Evolutionary conservation across 2,797 vertebrate genomes (phyloP).

Genomic region (Carduelis carduelis): DNA sequence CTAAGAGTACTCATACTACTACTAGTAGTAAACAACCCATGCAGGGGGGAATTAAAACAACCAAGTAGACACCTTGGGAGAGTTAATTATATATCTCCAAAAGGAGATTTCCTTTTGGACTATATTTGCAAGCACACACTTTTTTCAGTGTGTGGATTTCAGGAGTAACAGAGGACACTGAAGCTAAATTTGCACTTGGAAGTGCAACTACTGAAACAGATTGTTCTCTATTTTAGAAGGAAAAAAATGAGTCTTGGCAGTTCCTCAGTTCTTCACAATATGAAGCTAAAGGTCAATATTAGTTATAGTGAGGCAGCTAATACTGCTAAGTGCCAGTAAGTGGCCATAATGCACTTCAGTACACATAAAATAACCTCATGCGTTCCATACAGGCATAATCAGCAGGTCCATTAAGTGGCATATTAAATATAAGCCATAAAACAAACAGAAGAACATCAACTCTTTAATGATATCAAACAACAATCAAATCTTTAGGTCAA

Average conservation of each 20-base stretch:
- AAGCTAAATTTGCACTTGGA: not conserved
- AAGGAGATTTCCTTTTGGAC: not conserved
- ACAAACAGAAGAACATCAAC: slow-evolving; percentile 21
- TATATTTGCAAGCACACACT: not conserved
- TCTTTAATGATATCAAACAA: slow-evolving; percentile 17
- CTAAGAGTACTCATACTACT: not conserved
- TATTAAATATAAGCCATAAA: slow-evolving; percentile 39
- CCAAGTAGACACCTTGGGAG: not conserved
- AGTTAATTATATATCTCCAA: not conserved
- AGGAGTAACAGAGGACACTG: not conserved
- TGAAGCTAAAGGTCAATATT: slow-evolving; percentile 8
- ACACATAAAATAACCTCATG: slow-evolving; percentile 1
- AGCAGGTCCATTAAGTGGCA: slow-evolving; percentile 5
- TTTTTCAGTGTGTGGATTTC: not conserved
- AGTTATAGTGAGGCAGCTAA: not conserved
- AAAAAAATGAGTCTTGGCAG: not conserved
- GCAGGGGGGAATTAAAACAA: not conserved
- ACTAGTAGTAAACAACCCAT: not conserved
- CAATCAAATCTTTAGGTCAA: slow-evolving; percentile 11
- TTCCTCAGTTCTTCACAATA: not conserved
- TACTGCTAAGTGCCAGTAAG: not conserved
- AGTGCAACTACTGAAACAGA: not conserved
- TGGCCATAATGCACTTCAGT: not conserved
- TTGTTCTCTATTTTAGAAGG: not conserved
- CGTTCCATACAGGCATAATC: not conserved